Evolutionary conservation across 2,113 vertebrate genomes (phyloP), one percentile per base, ranked within the genome.

Genomic region (Trinectes maculatus): DNA sequence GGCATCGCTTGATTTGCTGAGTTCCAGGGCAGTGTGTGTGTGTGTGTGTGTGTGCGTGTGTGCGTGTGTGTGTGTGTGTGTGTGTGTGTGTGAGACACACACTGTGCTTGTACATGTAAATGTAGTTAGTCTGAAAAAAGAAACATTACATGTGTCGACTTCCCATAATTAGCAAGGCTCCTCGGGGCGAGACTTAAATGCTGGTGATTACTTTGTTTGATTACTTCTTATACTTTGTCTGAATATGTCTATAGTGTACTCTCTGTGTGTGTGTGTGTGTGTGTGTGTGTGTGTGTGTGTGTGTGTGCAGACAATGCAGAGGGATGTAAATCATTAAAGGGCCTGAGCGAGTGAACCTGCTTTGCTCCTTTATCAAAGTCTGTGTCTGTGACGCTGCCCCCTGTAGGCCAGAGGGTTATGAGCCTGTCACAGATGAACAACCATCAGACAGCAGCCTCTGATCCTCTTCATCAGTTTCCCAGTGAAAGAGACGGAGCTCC

Each of bases 171-270:
- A 87, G 63, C 54, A 52, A 31, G 59, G 53, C 76, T 82, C 77
- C 85, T 82, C 55, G 61, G 88, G 84, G 83, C 78, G 74, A 67
- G 62, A 79, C 84, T 87, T 82, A 85, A 89, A 87, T 80, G 78
- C 55, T 85, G 71, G 65, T 89, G 83, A 91, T 88, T 87, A 83
- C 68, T 77, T 77, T 82, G 80, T 87, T 86, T 87, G 85, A 89
- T 87, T 84, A 72, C 80, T 67, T 86, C 80, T 67, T 86, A 65
- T 53, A 63, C 25, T 54, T 42, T 66, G 68, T 47, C 31, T 52
- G 28, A 9, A 12, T 22, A 8, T 71, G 34, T 36, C 25, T 49
- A 19, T 29, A 21, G 42, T 39, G 34, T 60, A 61, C 16, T 29
- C 4, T 29, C n/a, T 29, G 19, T 44, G 43, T 21, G 10, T 25